Evolutionary conservation across 2,797 vertebrate genomes (phyloP).

Genomic region (Pteropus rufus): DNA sequence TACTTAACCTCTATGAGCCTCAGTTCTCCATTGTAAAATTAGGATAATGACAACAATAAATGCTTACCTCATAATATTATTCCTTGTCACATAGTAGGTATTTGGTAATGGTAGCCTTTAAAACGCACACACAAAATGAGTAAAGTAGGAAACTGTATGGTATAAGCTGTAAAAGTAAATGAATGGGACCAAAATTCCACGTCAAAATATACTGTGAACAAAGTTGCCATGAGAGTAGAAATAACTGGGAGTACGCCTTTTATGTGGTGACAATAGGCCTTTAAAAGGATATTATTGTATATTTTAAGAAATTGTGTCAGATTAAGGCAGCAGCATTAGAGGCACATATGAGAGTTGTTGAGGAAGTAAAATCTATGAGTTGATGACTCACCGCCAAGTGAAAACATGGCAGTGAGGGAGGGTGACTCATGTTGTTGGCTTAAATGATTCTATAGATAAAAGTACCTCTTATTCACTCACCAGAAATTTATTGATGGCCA

Average conservation of each 20-base stretch:
- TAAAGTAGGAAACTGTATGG: not conserved
- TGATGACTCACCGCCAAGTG: not conserved
- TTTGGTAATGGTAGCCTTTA: constrained; percentile 6
- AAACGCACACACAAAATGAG: constrained; percentile 4
- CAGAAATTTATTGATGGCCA: not conserved
- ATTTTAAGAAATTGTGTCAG: not conserved
- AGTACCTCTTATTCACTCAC: not conserved
- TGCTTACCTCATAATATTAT: not conserved
- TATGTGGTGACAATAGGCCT: not conserved
- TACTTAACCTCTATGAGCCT: not conserved
- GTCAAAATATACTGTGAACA: not conserved
- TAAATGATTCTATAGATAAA: not conserved
- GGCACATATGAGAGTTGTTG: not conserved
- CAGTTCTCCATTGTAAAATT: not conserved
- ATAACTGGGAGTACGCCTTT: not conserved
- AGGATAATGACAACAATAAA: not conserved
- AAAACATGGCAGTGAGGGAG: not conserved
- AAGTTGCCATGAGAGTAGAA: not conserved
- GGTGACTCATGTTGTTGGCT: not conserved
- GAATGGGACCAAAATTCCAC: not conserved
- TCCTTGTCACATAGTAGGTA: not conserved
- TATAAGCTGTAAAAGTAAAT: constrained; percentile 13
- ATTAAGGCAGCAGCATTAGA: not conserved
- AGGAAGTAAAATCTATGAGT: not conserved
- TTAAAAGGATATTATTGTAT: not conserved